Conservation (phyloP, 2,113 vertebrate species). For the Chionodraco myersi region DNA sequence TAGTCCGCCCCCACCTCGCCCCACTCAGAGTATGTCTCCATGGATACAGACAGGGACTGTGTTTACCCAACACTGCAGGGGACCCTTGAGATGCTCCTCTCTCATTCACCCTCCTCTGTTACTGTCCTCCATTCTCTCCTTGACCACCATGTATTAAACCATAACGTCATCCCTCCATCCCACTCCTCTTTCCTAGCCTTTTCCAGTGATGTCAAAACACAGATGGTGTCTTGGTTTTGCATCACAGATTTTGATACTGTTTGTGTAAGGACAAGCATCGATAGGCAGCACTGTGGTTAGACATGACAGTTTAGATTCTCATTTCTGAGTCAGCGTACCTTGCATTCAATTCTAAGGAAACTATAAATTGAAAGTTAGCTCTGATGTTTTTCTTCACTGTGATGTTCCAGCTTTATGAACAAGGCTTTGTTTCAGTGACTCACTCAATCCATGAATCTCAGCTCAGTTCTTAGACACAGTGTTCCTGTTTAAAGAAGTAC, state of each 20-base stretch:
- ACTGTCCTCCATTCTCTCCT: slow-evolving; percentile 44
- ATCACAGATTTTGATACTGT: slow-evolving; percentile 21
- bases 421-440: slow-evolving; percentile 53
- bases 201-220: slow-evolving; percentile 45
- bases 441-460: slow-evolving; percentile 18
- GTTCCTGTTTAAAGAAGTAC: background rate
- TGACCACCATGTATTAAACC: slow-evolving; percentile 54
- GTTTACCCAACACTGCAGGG: slow-evolving; percentile 74
- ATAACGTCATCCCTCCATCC: slow-evolving; percentile 36
- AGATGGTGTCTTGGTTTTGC: slow-evolving; percentile 28
- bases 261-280: background rate
- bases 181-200: slow-evolving; percentile 38
- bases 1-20: slow-evolving; percentile 74
- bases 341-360: slow-evolving; percentile 51
- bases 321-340: slow-evolving; percentile 27
- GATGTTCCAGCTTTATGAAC: slow-evolving; percentile 17
- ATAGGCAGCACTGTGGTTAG: slow-evolving; percentile 46
- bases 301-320: slow-evolving; percentile 45
- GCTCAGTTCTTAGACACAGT: slow-evolving; percentile 47
- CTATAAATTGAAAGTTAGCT: slow-evolving; percentile 43
- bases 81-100: slow-evolving; percentile 47
- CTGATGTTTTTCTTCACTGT: slow-evolving; percentile 28
- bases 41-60: slow-evolving; percentile 78
- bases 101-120: slow-evolving; percentile 28
- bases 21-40: slow-evolving; percentile 75